Evolutionary conservation across 2,888 invertebrate species (phyloP), one percentile per base, ranked within the genome.

Genomic region (Rhagium mordax): DNA sequence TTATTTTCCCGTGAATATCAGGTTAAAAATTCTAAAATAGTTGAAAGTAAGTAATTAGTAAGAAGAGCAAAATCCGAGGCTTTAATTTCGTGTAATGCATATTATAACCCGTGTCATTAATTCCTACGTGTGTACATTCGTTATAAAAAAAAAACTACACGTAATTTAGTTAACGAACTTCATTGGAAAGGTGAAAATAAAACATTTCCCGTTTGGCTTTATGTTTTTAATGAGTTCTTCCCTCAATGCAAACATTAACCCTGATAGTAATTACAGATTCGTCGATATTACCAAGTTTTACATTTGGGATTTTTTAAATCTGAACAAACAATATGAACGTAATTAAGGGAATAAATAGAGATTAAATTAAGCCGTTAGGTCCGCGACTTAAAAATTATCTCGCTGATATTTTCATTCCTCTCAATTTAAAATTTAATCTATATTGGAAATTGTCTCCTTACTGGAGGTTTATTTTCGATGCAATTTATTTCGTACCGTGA

Each of bases 191-290:
- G 59, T 33, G 21, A 53, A 53, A 65, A 65, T 65, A 65, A 53
- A 65, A 65, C 53, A 65, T 65, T 65, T 16, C 53, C 65, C 51
- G 20, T 65, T 65, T 48, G 53, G 53, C 20, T 65, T 65, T 53
- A 65, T 41, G 29, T 53, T 65, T 65, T 65, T 65, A 65, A 65
- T 65, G 68, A 68, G 61, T 68, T 68, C 60, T 59, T 27, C 64
- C 20, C 49, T 49, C 68, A 16, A 29, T 15, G 60, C 59, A 29
- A 33, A 68, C 59, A 49, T 59, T 68, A 68, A 68, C 29, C 68
- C 60, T 24, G 61, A 68, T 68, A 60, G 68, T 59, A 57, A 68
- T 68, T 68, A 68, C 49, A 24, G 59, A 68, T 68, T n/a, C 49
- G 59, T 68, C 68, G 41, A 68, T 68, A 60, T 68, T 65, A 68